Conservation (phyloP, 2,797 vertebrate genomes). For the Pantherophis alleghaniensis region DNA sequence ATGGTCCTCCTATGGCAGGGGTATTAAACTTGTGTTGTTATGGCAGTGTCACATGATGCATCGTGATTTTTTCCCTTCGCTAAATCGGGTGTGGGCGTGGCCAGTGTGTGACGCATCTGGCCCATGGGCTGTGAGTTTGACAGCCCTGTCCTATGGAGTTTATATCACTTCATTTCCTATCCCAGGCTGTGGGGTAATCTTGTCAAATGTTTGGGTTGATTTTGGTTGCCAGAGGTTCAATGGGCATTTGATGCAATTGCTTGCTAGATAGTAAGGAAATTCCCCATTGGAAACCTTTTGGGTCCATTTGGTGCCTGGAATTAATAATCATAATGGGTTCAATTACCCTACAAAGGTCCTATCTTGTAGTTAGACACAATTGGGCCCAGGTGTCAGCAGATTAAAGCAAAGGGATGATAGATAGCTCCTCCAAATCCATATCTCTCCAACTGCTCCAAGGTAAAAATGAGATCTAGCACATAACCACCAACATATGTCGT, state of each 20-base stretch:
- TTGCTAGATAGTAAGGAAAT: background rate
- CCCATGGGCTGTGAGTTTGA: no score
- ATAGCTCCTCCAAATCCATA: background rate
- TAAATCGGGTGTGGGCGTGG: no score
- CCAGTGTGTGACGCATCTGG: no score
- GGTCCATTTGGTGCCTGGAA: background rate
- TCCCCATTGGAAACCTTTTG: background rate
- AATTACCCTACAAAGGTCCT: background rate
- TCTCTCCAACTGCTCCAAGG: background rate
- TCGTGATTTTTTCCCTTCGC: no score
- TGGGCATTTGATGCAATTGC: background rate
- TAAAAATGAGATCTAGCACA: background rate
- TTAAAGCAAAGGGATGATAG: background rate
- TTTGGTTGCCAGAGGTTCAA: background rate
- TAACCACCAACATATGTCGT: background rate
- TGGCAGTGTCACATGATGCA: no score
- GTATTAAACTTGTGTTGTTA: no score
- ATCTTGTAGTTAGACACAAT: background rate
- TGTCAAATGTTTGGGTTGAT: background rate
- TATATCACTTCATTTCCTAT: background rate
- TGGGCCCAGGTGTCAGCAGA: background rate
- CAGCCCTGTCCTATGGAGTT: background rate
- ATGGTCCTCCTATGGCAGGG: background rate
- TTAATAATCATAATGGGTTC: background rate
- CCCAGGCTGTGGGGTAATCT: background rate